Conservation (phyloP, 2,113 vertebrate species). For the Mirounga angustirostris region DNA sequence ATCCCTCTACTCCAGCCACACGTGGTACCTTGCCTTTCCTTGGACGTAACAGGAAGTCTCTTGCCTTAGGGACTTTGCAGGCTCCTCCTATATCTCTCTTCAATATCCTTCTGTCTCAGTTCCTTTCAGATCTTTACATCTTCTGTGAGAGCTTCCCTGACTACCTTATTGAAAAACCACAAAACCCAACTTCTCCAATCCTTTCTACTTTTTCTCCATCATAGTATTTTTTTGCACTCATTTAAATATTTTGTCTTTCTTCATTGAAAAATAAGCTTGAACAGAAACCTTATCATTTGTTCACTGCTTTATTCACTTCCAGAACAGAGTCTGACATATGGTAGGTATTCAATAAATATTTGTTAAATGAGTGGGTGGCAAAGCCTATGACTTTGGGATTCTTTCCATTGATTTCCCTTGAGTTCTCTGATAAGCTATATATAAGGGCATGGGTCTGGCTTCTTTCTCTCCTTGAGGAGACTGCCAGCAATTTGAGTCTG, state of each 20-base stretch:
- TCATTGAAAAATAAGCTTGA: neutral
- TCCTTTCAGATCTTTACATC: neutral
- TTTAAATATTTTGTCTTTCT: neutral
- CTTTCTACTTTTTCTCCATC: slow-evolving; percentile 30
- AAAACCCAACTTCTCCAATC: neutral
- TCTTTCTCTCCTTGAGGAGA: slow-evolving; percentile 4
- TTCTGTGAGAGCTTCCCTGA: neutral
- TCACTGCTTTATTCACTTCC: slow-evolving; percentile 10
- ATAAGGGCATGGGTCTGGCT: neutral
- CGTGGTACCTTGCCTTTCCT: neutral
- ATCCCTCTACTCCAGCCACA: neutral
- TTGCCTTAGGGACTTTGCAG: neutral
- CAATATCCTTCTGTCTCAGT: neutral
- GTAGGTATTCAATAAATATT: slow-evolving; percentile 26
- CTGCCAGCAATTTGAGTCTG: neutral
- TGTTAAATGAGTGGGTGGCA: neutral
- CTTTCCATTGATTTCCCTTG: neutral
- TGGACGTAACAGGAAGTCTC: neutral
- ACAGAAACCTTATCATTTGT: neutral
- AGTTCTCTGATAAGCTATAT: neutral
- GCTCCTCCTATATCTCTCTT: neutral
- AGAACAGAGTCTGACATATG: neutral
- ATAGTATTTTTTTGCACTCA: neutral
- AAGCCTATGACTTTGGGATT: neutral
- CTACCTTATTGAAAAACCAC: neutral